These are phyloP conservation scores for Proterorhinus semilunaris DNA, from an alignment of 2,113 vertebrate species.

Conservation along the genomic window DNA sequence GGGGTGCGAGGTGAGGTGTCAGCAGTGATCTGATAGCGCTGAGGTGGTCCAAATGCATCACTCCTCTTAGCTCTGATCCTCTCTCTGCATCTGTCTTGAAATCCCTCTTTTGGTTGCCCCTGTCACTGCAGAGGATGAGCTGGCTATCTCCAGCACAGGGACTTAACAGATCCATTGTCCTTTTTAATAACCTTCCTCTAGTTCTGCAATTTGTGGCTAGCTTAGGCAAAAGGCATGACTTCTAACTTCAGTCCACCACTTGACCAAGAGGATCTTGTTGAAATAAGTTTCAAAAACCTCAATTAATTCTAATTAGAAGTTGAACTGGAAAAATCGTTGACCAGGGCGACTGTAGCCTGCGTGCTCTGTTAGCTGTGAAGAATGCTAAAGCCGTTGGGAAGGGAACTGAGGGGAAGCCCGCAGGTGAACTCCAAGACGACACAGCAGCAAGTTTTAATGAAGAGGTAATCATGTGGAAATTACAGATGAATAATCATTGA, in stretches of 20 bases:
- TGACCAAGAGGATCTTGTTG: conserved; percentile 35
- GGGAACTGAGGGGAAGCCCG: conserved; percentile 30
- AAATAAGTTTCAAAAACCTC: conserved; percentile 53
- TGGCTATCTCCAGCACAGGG: conserved; percentile 18
- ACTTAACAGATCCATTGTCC: conserved; percentile 23
- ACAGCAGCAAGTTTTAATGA: conserved; percentile 58
- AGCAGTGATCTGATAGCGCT: conserved; percentile 63
- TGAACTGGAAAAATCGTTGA: conserved; percentile 24
- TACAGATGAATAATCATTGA: conserved; percentile 65
- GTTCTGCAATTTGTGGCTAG: conserved; percentile 29
- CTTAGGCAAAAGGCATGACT: conserved; percentile 9
- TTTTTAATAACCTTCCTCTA: conserved; percentile 10
- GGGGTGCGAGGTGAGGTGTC: conserved; percentile 59
- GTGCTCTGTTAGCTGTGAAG: conserved; percentile 30
- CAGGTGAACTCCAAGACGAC: conserved; percentile 52
- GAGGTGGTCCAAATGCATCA: conserved; percentile 61
- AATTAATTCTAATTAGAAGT: conserved; percentile 54
- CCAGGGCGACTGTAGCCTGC: conserved; percentile 25
- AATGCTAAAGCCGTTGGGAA: conserved; percentile 29
- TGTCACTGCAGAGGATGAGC: conserved; percentile 35
- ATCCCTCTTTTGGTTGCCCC: conserved; percentile 30
- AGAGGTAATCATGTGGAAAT: conserved; percentile 67
- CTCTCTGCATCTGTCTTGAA: conserved; percentile 51
- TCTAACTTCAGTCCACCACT: conserved; percentile 33
- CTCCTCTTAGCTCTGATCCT: conserved; percentile 52